phyloP scores from a whole-genome alignment of 1,140 invertebrate genomes.

The Bombus sibiricus region DNA sequence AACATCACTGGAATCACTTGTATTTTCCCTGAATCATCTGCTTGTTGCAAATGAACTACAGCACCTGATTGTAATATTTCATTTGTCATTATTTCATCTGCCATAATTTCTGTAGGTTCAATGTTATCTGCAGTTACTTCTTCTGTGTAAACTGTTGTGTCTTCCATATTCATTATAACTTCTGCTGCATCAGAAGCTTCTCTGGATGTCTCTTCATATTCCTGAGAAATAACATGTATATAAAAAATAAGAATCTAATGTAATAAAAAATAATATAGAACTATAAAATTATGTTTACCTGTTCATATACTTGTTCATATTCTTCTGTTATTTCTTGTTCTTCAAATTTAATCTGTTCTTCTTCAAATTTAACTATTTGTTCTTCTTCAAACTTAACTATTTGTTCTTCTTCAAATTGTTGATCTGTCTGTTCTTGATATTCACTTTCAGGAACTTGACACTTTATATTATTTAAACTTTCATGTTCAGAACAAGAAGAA shows the following conservation, averaged over 20 bases:
- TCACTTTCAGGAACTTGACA: conserved; percentile 56
- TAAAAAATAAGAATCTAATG: conserved; percentile 3
- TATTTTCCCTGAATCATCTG: conserved; percentile 78
- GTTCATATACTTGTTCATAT: conserved; percentile 72
- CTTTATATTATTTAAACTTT: conserved; percentile 28
- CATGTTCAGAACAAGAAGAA: conserved; percentile 71
- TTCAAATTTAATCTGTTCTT: conserved; percentile 74
- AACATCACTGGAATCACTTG: conserved; percentile 80
- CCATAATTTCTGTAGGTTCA: conserved; percentile 74
- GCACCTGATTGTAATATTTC: conserved; percentile 75
- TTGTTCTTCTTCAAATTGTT: conserved; percentile 61
- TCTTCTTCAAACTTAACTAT: conserved; percentile 70
- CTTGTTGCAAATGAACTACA: conserved; percentile 76
- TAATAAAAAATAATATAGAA: background rate
- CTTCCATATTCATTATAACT: conserved; percentile 79
- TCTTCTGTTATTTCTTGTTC: conserved; percentile 64
- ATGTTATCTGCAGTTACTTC: conserved; percentile 79
- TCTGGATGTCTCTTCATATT: conserved; percentile 78
- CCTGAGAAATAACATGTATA: conserved; percentile 61
- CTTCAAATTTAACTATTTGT: conserved; percentile 69
- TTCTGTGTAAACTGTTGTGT: conserved; percentile 78
- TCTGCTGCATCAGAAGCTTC: conserved; percentile 76
- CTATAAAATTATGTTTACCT: conserved; percentile 62
- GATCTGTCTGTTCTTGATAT: conserved; percentile 53
- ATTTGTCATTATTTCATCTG: conserved; percentile 77